Evolutionary conservation across 2,113 vertebrate genomes (phyloP), one percentile per base, ranked within the genome.

Genomic region (Channa argus): DNA sequence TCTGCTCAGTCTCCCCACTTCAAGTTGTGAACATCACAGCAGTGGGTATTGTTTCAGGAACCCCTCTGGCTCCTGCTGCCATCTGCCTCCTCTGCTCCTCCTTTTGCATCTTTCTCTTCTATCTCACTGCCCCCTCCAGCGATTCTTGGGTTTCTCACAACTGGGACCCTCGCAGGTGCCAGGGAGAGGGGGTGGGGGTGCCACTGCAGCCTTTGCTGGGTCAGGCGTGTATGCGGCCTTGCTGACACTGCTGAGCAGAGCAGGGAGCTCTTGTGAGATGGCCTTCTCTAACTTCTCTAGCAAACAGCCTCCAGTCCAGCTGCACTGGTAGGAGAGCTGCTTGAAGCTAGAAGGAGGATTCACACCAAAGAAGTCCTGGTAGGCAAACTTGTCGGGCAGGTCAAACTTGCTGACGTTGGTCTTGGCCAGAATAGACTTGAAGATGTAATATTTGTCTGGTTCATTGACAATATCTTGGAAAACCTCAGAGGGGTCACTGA

Each of bases 331-430:
- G 36, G 96, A 96, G 1, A 99, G 95, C 80, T 96, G 95, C 93
- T 98, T 98, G 91, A 99, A 99, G 84, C 91, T 91, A 74, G 92
- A 95, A 37, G 98, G 92, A 3, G 97, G 95, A 82, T 99, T 99
- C 70, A 99, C 95, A 12, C 97, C 97, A 55, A 99, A 99, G 93
- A 99, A 99, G 92, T 99, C 98, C 89, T 98, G 97, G 79, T 99
- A 99, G 74, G 97, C 96, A 78, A 97, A 96, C 0, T 96, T 96
- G 88, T 96, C 94, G 64, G 98, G 98, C 64, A 99, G 95, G 90
- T 99, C 98, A 54, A 99, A 99, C 90, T 99, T 99, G 94, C 98
- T 99, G 88, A 99, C 96, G 0, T 99, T 99, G 90, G 97, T 99
- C 91, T 99, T 99, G 86, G 97, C 98, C 92, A 99, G 91, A 89